Evolutionary conservation across 2,113 vertebrate species (phyloP).

Genomic region (Spilogale gracilis): DNA sequence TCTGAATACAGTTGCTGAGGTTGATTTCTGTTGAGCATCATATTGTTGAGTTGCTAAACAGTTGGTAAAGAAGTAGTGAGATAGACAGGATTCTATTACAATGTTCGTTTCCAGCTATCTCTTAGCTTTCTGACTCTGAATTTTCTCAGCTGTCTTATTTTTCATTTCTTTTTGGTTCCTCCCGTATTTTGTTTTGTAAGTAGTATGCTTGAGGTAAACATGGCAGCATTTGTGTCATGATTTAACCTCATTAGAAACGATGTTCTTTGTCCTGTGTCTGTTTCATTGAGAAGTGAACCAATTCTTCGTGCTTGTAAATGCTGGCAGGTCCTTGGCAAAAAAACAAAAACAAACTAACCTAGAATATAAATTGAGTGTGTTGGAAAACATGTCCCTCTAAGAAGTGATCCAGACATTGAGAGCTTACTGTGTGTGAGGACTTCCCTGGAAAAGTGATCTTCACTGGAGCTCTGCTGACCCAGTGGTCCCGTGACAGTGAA

Average conservation of each 20-base stretch:
- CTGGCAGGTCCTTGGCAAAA: slow-evolving; percentile 44
- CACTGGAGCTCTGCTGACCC: neutral
- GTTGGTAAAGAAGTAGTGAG: slow-evolving; percentile 30
- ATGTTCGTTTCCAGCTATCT: neutral
- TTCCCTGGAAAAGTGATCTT: neutral
- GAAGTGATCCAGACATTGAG: neutral
- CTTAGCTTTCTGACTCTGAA: neutral
- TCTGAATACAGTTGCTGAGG: neutral
- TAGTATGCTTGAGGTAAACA: neutral
- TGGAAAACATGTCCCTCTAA: neutral
- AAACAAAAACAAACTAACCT: neutral
- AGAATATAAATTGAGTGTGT: slow-evolving; percentile 49
- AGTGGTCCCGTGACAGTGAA: neutral
- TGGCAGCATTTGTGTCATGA: slow-evolving; percentile 64
- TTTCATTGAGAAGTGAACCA: slow-evolving; percentile 72
- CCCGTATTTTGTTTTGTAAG: slow-evolving; percentile 37
- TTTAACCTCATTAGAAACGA: slow-evolving; percentile 58
- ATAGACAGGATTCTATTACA: neutral
- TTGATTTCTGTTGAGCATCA: slow-evolving; percentile 5
- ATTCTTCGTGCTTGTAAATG: slow-evolving; percentile 65
- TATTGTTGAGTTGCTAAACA: neutral
- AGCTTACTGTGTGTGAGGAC: neutral
- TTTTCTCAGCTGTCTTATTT: slow-evolving; percentile 10
- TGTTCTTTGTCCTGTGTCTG: slow-evolving; percentile 50
- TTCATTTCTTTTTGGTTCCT: slow-evolving; percentile 21